Evolutionary conservation across 2,888 invertebrate genomes (phyloP).

Genomic region (Cactoblastis cactorum): DNA sequence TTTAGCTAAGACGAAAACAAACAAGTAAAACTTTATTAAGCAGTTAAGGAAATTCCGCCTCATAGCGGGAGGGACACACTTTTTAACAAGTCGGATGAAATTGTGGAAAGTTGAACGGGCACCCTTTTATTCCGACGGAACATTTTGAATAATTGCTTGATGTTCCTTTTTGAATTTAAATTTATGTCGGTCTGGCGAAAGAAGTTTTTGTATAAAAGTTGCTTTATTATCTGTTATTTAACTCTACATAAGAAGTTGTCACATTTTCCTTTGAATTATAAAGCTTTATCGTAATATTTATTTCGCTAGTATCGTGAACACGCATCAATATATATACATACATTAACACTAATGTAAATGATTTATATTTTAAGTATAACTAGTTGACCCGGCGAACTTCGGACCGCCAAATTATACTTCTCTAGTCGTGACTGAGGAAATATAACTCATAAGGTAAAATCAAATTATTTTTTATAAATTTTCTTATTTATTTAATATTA

Average conservation of each 20-base stretch:
- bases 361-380: too few species aligned
- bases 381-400: too few species aligned
- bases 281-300: not conserved
- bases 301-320: not conserved
- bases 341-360: too few species aligned
- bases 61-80: not conserved
- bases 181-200: not conserved
- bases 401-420: too few species aligned
- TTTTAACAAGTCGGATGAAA: conserved; percentile 1
- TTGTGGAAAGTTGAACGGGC: conserved; percentile 1
- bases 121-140: conserved; percentile 1
- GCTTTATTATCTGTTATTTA: not conserved
- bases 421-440: too few species aligned
- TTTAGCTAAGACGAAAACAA: not conserved
- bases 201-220: not conserved
- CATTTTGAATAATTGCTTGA: not conserved
- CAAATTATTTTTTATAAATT: too few species aligned
- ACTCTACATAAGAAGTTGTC: too few species aligned
- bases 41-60: not conserved
- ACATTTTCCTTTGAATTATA: too few species aligned
- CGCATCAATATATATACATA: too few species aligned
- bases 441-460: too few species aligned
- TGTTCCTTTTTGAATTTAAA: not conserved
- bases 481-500: too few species aligned
- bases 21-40: not conserved